Evolutionary conservation across 2,113 vertebrate species (phyloP).

Genomic region (Rhipidura dahli): DNA sequence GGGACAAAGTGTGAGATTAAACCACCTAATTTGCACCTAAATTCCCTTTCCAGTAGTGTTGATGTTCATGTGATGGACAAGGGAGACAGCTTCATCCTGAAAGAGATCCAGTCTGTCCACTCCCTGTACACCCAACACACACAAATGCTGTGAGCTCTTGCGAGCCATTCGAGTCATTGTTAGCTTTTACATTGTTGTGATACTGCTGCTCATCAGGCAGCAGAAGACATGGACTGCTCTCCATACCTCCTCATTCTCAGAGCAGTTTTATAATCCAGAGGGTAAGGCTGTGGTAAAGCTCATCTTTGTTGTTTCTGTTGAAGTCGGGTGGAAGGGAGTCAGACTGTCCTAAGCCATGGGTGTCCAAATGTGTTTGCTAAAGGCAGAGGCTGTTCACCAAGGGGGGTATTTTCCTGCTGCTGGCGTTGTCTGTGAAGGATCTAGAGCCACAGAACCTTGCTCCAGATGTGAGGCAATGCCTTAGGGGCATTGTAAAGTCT

Average conservation of each 20-base stretch:
- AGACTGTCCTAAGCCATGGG: not conserved
- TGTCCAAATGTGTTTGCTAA: not conserved
- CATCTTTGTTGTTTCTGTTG: not conserved
- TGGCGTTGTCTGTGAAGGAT: not conserved
- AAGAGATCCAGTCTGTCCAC: not conserved
- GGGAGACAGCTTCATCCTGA: not conserved
- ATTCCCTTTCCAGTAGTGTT: not conserved
- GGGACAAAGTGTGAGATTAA: not conserved
- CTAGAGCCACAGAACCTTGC: not conserved
- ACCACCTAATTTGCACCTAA: not conserved
- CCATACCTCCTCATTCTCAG: not conserved
- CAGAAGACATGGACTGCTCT: not conserved
- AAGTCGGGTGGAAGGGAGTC: not conserved
- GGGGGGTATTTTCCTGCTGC: not conserved
- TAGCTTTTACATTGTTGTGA: not conserved
- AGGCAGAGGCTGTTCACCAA: not conserved
- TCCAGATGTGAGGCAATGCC: not conserved
- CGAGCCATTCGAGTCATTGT: not conserved
- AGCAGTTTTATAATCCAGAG: not conserved
- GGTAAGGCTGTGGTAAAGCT: not conserved
- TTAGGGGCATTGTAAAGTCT: not conserved
- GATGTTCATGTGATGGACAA: not conserved
- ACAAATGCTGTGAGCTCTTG: not conserved
- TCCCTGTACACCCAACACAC: accelerated
- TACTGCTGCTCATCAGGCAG: not conserved